phyloP scores from a whole-genome alignment of 2,888 invertebrate species.

The Nebria salina region DNA sequence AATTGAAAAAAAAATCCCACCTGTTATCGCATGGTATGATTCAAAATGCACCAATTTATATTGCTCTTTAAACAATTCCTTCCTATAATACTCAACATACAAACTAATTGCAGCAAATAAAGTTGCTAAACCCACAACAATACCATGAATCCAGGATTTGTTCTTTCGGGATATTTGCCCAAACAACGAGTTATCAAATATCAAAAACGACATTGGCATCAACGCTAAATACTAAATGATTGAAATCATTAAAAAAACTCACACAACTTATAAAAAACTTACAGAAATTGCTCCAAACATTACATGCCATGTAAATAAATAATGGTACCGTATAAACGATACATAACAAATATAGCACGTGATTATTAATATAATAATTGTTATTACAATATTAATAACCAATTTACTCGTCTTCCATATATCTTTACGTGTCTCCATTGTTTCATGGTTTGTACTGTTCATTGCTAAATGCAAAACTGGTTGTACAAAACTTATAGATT shows the following conservation, averaged over 20 bases:
- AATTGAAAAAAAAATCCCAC: neutral
- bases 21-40: conserved; percentile 32
- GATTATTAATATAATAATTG: conserved; percentile 11
- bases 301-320: conserved; percentile 29
- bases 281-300: conserved; percentile 25
- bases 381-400: conserved; percentile 17
- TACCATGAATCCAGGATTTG: conserved; percentile 30
- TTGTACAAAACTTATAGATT: neutral
- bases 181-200: conserved; percentile 17
- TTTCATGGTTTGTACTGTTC: neutral
- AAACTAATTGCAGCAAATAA: conserved; percentile 18
- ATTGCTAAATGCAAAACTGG: neutral
- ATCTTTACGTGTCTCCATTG: neutral
- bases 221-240: conserved; percentile 28
- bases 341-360: conserved; percentile 9
- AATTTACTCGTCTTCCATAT: conserved; percentile 9
- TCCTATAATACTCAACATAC: conserved; percentile 22
- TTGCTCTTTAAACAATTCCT: conserved; percentile 28
- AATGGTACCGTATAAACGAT: conserved; percentile 20
- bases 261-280: neutral
- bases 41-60: conserved; percentile 34
- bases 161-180: conserved; percentile 17
- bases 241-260: conserved; percentile 6
- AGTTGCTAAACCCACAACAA: conserved; percentile 21
- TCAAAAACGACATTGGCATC: conserved; percentile 24